Evolutionary conservation across 2,888 invertebrate species (phyloP), one percentile per base, ranked within the genome.

Genomic region (Endotricha flammealis): DNA sequence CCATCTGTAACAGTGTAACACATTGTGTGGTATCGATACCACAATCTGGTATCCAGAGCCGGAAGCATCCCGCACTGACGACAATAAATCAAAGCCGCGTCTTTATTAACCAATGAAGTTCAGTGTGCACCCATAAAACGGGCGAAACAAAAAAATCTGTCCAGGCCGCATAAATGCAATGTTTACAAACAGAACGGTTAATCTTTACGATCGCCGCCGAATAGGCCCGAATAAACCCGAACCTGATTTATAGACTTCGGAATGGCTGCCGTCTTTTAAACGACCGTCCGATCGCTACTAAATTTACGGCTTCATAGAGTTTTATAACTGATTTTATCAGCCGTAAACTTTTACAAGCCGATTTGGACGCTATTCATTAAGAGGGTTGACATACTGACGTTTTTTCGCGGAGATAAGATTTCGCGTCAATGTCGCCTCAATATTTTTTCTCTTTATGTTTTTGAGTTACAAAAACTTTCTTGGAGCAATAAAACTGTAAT

Each of bases 281-380:
- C 57, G 58, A 42, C 48, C 61, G 62, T 59, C 60, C 64, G 62
- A 66, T 66, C 64, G 60, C 64, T 61, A 53, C 64, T 55, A 57
- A 69, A 75, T 82, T 81, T 82, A 81, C 75, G 70, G 62, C 71
- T 71, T 65, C 70, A 76, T 75, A 73, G 65, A 70, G 70, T 80
- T 82, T 82, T 82, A 82, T 79, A 80, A 80, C 81, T 78, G 81
- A 81, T 82, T 82, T 81, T 81, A 82, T 82, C 77, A 70, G 58
- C 77, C 77, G 72, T 82, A 74, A 82, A 83, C 48, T 81, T 82
- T 78, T 76, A 80, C 71, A 75, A 70, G 73, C 56, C 67, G 69
- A 71, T 75, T 57, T 64, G 60, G 60, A 44, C 57, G 66, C 66
- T 68, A 66, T 71, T 80, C 74, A 78, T 79, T 73, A 73, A 53